Conservation (phyloP, 1,140 invertebrate species). For the Pseudomyrmex gracilis region DNA sequence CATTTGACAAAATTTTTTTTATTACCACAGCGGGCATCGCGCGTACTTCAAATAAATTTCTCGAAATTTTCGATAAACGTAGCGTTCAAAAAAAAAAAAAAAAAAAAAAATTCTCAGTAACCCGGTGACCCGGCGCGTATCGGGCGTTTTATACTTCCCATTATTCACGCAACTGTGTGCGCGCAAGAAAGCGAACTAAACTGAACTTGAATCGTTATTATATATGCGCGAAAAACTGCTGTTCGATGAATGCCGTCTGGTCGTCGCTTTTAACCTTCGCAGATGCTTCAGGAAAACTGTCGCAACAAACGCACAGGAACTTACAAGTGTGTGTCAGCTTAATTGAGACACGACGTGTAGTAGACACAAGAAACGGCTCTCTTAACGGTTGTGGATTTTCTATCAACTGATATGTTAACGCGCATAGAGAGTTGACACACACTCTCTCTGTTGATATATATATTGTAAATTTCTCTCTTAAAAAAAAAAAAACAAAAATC, state of each 20-base stretch:
- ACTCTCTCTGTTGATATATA: no score
- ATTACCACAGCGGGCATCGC: neutral
- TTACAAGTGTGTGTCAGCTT: no score
- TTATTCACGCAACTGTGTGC: neutral
- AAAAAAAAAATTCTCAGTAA: neutral
- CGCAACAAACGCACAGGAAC: no score
- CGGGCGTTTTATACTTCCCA: neutral
- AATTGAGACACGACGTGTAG: no score
- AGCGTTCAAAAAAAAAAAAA: no score
- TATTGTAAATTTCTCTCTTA: no score
- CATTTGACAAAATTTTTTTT: no score
- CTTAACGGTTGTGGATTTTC: no score
- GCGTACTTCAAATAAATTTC: neutral
- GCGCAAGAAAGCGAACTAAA: neutral
- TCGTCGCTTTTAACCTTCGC: conserved; percentile 42
- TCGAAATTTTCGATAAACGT: neutral
- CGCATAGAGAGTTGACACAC: no score
- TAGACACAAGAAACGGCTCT: no score
- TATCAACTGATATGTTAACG: no score
- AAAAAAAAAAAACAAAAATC: neutral
- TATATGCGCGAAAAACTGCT: neutral
- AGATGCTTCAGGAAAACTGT: neutral
- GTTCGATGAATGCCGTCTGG: conserved; percentile 2
- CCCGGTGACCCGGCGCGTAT: neutral
- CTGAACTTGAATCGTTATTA: neutral